phyloP scores from a whole-genome alignment of 1,140 invertebrate species.

The Drosophila watanabei region DNA sequence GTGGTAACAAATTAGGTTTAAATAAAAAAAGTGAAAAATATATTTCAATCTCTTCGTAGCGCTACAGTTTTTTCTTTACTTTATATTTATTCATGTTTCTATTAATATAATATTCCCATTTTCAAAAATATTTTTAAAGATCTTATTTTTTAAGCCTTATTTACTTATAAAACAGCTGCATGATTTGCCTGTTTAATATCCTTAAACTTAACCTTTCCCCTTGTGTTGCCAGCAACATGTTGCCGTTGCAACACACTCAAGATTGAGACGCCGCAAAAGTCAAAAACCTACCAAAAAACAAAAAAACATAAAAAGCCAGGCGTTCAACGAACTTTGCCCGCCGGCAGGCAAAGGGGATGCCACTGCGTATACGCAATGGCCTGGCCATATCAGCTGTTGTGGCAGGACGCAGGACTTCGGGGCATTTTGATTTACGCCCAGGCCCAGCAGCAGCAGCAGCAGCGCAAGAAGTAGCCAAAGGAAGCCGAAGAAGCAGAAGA shows the following conservation, averaged over 20 bases:
- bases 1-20: too few species aligned
- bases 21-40: too few species aligned
- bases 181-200: not conserved
- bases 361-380: slow-evolving; percentile 72
- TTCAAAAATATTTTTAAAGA: not conserved
- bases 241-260: slow-evolving; percentile 9
- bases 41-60: too few species aligned
- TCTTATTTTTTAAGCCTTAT: not conserved
- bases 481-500: slow-evolving; percentile 13
- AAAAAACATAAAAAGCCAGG: not conserved
- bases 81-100: too few species aligned
- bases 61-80: too few species aligned
- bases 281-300: slow-evolving; percentile 22
- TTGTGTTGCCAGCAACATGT: slow-evolving; percentile 33
- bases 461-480: slow-evolving; percentile 8
- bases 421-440: slow-evolving; percentile 70
- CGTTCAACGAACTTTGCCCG: slow-evolving; percentile 69
- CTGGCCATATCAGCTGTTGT: slow-evolving; percentile 63
- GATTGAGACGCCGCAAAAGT: slow-evolving; percentile 15
- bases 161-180: not conserved
- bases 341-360: slow-evolving; percentile 6
- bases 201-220: not conserved
- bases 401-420: slow-evolving; percentile 11
- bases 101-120: not conserved
- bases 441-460: not conserved